Conservation (phyloP, 2,113 vertebrate genomes). For the Chaenogobius annularis region DNA sequence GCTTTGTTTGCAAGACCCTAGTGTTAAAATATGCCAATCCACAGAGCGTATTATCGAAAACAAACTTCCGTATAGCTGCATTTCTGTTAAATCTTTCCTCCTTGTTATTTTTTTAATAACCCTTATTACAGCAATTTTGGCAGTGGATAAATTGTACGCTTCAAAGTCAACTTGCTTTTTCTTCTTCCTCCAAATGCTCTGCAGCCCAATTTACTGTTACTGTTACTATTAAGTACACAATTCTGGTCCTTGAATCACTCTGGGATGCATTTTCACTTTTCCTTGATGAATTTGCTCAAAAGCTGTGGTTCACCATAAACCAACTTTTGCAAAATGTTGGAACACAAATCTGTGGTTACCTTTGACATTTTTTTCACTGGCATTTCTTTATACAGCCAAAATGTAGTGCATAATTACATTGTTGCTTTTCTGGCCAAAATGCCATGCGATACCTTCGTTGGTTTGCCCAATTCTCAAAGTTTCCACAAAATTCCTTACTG, state of each 20-base stretch:
- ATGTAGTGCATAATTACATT: conserved; percentile 50
- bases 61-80: not conserved
- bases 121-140: not conserved
- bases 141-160: not conserved
- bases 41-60: not conserved
- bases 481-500: conserved; percentile 24
- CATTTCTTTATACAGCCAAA: conserved; percentile 40
- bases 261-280: conserved; percentile 12
- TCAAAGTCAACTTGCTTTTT: not conserved
- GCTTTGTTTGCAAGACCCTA: not conserved
- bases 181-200: not conserved
- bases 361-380: conserved; percentile 26
- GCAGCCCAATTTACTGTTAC: not conserved
- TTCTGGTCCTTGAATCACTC: not conserved
- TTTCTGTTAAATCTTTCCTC: not conserved
- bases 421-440: conserved; percentile 39
- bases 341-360: conserved; percentile 40
- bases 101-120: not conserved
- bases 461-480: conserved; percentile 14
- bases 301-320: conserved; percentile 18
- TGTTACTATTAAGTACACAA: not conserved
- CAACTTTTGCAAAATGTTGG: conserved; percentile 31
- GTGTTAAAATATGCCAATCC: not conserved
- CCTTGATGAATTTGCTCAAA: conserved; percentile 24
- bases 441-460: conserved; percentile 16